These are phyloP conservation scores for Hanleya hanleyi DNA, from an alignment of 2,888 invertebrate species.

Conservation along the genomic window DNA sequence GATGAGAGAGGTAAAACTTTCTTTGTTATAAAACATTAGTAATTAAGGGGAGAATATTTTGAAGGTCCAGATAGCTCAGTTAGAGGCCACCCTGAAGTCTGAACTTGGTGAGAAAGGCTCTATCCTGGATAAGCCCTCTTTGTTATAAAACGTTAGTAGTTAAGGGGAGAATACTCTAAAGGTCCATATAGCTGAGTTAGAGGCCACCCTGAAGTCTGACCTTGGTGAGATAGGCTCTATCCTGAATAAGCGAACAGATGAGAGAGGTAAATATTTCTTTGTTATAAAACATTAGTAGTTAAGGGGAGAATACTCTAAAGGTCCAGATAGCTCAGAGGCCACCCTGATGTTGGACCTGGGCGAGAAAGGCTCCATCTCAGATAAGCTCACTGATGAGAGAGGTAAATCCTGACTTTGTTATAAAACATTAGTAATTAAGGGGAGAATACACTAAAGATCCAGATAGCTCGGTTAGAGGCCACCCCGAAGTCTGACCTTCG, in stretches of 20 bases:
- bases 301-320: constrained; percentile 71
- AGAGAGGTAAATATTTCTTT: constrained; percentile 67
- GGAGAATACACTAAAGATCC: too few species aligned
- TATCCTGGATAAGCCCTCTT: constrained; percentile 70
- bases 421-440: too few species aligned
- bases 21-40: too few species aligned
- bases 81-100: constrained; percentile 73
- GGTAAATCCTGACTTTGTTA: constrained; percentile 59
- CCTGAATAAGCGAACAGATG: constrained; percentile 68
- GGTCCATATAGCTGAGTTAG: constrained; percentile 73
- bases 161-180: constrained; percentile 71
- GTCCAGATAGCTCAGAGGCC: constrained; percentile 74
- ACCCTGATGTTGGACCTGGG: constrained; percentile 73
- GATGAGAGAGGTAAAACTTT: constrained; percentile 67
- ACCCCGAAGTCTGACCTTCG: too few species aligned
- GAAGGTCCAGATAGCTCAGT: constrained; percentile 73
- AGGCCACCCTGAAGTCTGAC: constrained; percentile 73
- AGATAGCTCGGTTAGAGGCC: too few species aligned
- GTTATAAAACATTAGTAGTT: too few species aligned
- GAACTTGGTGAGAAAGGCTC: constrained; percentile 73
- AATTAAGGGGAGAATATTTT: constrained; percentile 71
- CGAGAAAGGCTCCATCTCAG: constrained; percentile 71
- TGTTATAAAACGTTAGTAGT: too few species aligned
- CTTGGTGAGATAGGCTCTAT: constrained; percentile 72
- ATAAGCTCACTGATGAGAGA: constrained; percentile 69